Evolutionary conservation across 2,888 invertebrate species (phyloP).

Genomic region (Venustoraphidia nigricollis): DNA sequence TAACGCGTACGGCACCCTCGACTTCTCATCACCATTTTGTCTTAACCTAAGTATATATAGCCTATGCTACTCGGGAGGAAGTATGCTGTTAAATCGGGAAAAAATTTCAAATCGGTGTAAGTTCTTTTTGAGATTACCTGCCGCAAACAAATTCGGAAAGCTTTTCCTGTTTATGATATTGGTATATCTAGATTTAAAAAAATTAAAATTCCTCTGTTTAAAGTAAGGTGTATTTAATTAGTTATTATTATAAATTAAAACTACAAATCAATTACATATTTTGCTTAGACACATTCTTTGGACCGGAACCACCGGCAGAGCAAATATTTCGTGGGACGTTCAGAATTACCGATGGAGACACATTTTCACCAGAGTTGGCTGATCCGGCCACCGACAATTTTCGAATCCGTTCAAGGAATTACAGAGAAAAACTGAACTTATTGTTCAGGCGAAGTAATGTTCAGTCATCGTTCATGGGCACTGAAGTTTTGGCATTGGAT

Average conservation of each 20-base stretch:
- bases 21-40: no score
- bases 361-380: constrained; percentile 49
- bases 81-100: no score
- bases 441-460: constrained; percentile 59
- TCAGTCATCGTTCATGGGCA: constrained; percentile 57
- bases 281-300: constrained; percentile 56
- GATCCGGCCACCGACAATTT: constrained; percentile 53
- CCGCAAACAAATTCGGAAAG: no score
- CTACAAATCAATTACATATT: constrained; percentile 10
- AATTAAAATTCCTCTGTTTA: no score
- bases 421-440: constrained; percentile 59
- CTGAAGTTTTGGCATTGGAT: constrained; percentile 72
- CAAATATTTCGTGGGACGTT: constrained; percentile 73
- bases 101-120: no score
- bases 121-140: no score
- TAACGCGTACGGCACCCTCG: no score
- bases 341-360: constrained; percentile 51
- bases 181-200: no score
- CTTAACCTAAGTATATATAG: no score
- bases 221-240: neutral
- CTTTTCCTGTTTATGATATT: no score
- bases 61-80: no score
- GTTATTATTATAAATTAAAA: neutral
- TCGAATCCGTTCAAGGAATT: constrained; percentile 54
- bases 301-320: constrained; percentile 56